Evolutionary conservation across 2,888 invertebrate species (phyloP).

Genomic region (Leuctra nigra): DNA sequence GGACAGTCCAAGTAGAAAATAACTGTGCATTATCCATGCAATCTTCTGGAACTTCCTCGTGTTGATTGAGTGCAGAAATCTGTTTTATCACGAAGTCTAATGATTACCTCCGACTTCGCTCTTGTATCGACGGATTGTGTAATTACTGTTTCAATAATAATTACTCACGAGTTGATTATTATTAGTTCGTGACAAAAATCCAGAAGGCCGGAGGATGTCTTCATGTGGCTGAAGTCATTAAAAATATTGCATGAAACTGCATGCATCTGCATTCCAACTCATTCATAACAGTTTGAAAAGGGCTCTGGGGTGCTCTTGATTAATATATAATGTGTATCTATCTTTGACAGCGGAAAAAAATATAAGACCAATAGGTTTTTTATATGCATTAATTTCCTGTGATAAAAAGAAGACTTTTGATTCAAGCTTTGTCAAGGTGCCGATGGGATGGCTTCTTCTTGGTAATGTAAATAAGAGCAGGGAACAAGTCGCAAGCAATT

Average conservation of each 20-base stretch:
- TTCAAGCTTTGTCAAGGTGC: too few relatives aligned
- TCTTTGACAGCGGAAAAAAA: constrained; percentile 1
- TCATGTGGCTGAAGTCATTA: too few relatives aligned
- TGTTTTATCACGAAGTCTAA: constrained; percentile 3
- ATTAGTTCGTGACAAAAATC: constrained; percentile 7
- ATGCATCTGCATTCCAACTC: too few relatives aligned
- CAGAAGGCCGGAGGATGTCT: background rate
- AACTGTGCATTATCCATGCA: background rate
- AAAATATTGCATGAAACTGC: too few relatives aligned
- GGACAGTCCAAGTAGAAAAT: background rate
- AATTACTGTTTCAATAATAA: constrained; percentile 10
- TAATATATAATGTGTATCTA: too few relatives aligned
- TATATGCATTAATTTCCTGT: constrained; percentile 3
- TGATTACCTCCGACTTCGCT: constrained; percentile 6
- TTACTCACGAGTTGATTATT: constrained; percentile 11
- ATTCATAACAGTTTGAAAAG: too few relatives aligned
- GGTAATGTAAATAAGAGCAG: background rate
- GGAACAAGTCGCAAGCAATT: background rate
- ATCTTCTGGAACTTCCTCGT: too few relatives aligned
- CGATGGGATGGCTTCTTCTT: constrained; percentile 1
- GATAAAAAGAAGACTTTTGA: too few relatives aligned
- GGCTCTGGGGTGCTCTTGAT: too few relatives aligned
- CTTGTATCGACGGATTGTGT: constrained; percentile 1
- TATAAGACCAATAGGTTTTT: too few relatives aligned
- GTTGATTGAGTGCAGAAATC: background rate